phyloP scores from a whole-genome alignment of 1,140 invertebrate species.

The Drosophila oshimai region DNA sequence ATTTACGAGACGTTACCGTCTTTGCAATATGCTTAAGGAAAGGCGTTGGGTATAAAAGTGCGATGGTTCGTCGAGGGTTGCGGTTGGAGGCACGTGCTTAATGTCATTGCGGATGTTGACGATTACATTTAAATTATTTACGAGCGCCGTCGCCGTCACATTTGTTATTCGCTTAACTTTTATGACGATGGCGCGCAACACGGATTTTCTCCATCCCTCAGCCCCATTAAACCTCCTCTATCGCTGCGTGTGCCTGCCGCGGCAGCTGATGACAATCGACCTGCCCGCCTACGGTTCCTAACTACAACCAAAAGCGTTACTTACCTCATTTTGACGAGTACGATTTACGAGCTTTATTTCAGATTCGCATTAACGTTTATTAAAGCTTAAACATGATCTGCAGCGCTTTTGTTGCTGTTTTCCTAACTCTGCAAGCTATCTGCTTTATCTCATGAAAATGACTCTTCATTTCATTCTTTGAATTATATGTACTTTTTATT shows the following conservation, averaged over 20 bases:
- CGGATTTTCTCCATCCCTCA: slow-evolving; percentile 51
- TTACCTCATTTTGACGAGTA: slow-evolving; percentile 31
- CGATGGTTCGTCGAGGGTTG: slow-evolving; percentile 4
- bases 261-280: neutral
- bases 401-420: too few relatives aligned
- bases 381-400: too few relatives aligned
- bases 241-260: neutral
- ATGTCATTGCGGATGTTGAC: slow-evolving; percentile 73
- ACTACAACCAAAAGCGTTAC: slow-evolving; percentile 32
- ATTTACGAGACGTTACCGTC: slow-evolving; percentile 52
- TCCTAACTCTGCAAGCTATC: too few relatives aligned
- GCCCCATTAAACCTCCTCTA: neutral
- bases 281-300: too few relatives aligned
- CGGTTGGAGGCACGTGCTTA: slow-evolving; percentile 63
- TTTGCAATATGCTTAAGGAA: slow-evolving; percentile 24
- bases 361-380: slow-evolving; percentile 69
- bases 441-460: too few relatives aligned
- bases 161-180: slow-evolving; percentile 78
- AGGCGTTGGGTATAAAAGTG: neutral
- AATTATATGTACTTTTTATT: too few relatives aligned
- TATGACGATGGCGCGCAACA: slow-evolving; percentile 54
- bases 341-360: slow-evolving; percentile 63
- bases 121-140: slow-evolving; percentile 79
- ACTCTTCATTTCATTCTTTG: too few relatives aligned
- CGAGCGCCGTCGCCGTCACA: slow-evolving; percentile 54